Evolutionary conservation across 92 coral and sea anemone genomes (phyloP), one percentile per base, ranked within the genome.

Genomic region (Paramuricea clavata): DNA sequence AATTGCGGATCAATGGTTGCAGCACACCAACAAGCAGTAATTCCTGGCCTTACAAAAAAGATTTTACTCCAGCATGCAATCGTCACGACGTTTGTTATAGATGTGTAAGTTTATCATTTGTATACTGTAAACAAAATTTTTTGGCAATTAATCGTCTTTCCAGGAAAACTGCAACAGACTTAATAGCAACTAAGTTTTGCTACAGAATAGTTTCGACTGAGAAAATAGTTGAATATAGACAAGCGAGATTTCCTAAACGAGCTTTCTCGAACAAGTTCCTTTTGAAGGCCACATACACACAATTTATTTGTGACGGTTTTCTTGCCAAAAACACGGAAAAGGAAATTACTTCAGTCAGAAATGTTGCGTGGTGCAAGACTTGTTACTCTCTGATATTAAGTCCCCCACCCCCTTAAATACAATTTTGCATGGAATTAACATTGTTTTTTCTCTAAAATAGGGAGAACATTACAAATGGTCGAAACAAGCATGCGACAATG

Each of bases 401-500:
- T n/a, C n/a, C n/a, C n/a, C n/a, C n/a, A n/a, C n/a, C 28, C 67
- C 67, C 5, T 26, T 5, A 16, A 57, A 57, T 19, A 19, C 28
- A 8, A 72, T 72, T 22, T 6, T 72, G 23, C 36, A n/a, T 67
- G 41, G 11, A 67, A 67, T 30, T 15, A 26, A 0, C 0, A 49
- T 7, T 5, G 19, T 1, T 32, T 79, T 78, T 56, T 1, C 32
- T 52, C 33, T 42, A 31, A 52, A 52, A 28, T 56, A 78, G 83
- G 83, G 83, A 52, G 28, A 2, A 2, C 84, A 64, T 2, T 61
- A 59, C 54, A 44, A 44, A 0, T 78, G 83, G 83, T 79, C 71
- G 34, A 57, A 79, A 43, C 22, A 22, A 60, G 73, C 33, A 79
- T 78, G 72, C 36, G 84, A 79, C 84, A 30, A 57, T 1, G 84